Evolutionary conservation across 2,888 invertebrate genomes (phyloP).

Genomic region (Spilosoma lubricipeda): DNA sequence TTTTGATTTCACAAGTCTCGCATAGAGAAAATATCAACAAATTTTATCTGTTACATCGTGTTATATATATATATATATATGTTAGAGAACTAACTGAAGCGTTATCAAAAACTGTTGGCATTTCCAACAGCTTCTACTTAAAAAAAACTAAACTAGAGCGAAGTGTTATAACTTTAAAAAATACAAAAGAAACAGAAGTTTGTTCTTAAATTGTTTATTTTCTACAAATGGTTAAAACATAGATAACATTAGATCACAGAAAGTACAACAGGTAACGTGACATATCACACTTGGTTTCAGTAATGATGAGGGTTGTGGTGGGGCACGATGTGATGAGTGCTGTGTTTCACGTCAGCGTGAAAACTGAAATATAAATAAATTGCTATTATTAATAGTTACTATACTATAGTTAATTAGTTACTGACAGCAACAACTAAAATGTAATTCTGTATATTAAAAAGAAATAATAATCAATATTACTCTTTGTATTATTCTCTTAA

Average conservation of each 20-base stretch:
- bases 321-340: conserved; percentile 56
- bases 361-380: conserved; percentile 50
- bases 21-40: too few relatives aligned
- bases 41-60: too few relatives aligned
- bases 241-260: conserved; percentile 18
- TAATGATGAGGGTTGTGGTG: conserved; percentile 32
- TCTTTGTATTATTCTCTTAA: background rate
- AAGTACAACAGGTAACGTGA: conserved; percentile 5
- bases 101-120: too few relatives aligned
- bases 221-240: conserved; percentile 20
- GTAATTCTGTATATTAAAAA: too few relatives aligned
- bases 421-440: background rate
- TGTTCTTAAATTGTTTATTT: conserved; percentile 16
- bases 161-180: too few relatives aligned
- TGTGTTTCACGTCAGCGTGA: conserved; percentile 64
- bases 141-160: too few relatives aligned
- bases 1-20: too few relatives aligned
- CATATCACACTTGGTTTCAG: conserved; percentile 18
- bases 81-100: too few relatives aligned
- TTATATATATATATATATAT: too few relatives aligned
- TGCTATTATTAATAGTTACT: background rate
- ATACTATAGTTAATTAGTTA: background rate
- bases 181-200: background rate
- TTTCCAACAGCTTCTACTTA: too few relatives aligned
- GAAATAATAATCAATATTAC: background rate